phyloP scores from a whole-genome alignment of 2,888 invertebrate genomes.

The Hydropsyche betteni region DNA sequence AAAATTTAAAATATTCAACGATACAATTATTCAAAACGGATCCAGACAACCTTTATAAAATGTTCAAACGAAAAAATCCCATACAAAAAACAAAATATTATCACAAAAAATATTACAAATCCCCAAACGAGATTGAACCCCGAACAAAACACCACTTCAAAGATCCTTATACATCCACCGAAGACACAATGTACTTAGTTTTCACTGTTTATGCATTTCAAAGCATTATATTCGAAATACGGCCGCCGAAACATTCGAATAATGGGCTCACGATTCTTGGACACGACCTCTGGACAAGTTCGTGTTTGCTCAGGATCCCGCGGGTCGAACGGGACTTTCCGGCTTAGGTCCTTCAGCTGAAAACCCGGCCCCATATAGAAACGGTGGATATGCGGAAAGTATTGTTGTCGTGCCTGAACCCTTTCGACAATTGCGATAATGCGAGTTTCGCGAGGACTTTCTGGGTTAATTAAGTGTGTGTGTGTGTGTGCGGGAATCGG shows the following conservation, averaged over 20 bases:
- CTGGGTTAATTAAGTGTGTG: no score
- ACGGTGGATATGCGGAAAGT: constrained; percentile 4
- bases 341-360: constrained; percentile 36
- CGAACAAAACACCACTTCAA: no score
- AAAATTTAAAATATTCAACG: no score
- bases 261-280: constrained; percentile 38
- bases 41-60: no score
- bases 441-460: not conserved
- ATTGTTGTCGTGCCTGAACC: constrained; percentile 20
- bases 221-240: constrained; percentile 27
- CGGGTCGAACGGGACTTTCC: constrained; percentile 42
- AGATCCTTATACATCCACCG: no score
- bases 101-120: no score
- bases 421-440: constrained; percentile 8
- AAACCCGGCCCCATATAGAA: not conserved
- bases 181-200: no score
- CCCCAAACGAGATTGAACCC: no score
- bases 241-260: constrained; percentile 33
- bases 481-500: no score
- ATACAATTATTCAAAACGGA: no score
- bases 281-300: constrained; percentile 44
- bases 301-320: constrained; percentile 45
- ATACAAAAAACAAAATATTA: no score
- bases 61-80: no score
- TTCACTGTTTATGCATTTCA: not conserved